These are phyloP conservation scores for Brachyopa scutellaris DNA, from an alignment of 2,888 invertebrate species.

Conservation along the genomic window DNA sequence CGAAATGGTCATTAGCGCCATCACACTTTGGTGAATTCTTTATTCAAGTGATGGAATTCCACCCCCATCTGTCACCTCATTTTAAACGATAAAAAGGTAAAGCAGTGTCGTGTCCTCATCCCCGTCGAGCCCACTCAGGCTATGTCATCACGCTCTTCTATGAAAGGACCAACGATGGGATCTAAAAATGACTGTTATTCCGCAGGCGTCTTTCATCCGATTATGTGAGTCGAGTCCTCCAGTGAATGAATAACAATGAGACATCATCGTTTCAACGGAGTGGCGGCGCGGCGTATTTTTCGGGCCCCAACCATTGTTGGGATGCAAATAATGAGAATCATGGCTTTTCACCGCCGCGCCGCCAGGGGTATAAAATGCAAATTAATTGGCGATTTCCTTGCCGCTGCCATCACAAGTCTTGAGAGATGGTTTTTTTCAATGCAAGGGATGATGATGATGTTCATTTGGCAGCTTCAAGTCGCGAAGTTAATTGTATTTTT, in stretches of 20 bases:
- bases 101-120: neutral
- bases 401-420: constrained; percentile 25
- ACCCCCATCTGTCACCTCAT: constrained; percentile 41
- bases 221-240: constrained; percentile 61
- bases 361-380: constrained; percentile 65
- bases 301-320: constrained; percentile 43
- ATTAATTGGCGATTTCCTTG: constrained; percentile 72
- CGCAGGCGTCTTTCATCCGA: constrained; percentile 68
- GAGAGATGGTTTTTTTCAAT: neutral
- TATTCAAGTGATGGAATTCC: constrained; percentile 44
- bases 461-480: constrained; percentile 51
- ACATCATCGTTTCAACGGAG: constrained; percentile 43
- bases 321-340: constrained; percentile 69
- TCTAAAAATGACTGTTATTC: constrained; percentile 69
- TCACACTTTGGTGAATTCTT: constrained; percentile 55
- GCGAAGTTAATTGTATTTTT: constrained; percentile 62
- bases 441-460: constrained; percentile 12
- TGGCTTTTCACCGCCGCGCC: constrained; percentile 58
- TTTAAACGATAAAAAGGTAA: constrained; percentile 41
- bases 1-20: constrained; percentile 67
- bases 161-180: constrained; percentile 50
- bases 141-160: constrained; percentile 25
- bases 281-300: constrained; percentile 21
- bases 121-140: neutral
- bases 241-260: constrained; percentile 71